These are phyloP conservation scores for Bos indicus DNA, from an alignment of 2,113 vertebrate genomes.

Conservation along the genomic window DNA sequence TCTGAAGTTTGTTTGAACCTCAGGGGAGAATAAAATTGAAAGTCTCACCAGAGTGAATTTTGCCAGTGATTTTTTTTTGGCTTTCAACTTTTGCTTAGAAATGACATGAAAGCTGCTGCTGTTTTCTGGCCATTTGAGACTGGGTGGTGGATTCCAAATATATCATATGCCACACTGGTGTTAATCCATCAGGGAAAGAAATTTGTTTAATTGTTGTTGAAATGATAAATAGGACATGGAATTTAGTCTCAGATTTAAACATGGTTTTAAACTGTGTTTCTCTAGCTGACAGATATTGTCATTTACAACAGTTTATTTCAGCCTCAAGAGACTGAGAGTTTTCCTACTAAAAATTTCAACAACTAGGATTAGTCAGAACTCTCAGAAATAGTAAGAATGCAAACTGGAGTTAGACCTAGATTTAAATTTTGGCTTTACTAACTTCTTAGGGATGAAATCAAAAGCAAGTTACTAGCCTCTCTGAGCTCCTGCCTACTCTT, in stretches of 20 bases:
- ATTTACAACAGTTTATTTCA: not conserved
- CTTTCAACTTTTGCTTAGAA: conserved; percentile 45
- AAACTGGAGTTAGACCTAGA: not conserved
- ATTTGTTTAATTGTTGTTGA: not conserved
- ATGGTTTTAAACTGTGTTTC: not conserved
- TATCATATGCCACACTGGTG: not conserved
- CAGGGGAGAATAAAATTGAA: conserved; percentile 50
- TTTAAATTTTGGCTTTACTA: not conserved
- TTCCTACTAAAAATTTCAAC: not conserved
- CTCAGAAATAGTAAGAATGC: not conserved
- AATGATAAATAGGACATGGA: not conserved
- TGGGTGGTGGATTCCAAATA: not conserved
- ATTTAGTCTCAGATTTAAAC: not conserved
- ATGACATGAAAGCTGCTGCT: conserved; percentile 40
- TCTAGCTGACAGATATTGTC: not conserved
- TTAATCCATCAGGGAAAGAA: not conserved
- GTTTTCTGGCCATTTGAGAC: not conserved
- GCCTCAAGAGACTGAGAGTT: not conserved
- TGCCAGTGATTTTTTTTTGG: conserved; percentile 34
- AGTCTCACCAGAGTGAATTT: conserved; percentile 37
- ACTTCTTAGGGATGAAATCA: not conserved
- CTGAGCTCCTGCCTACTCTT: not conserved
- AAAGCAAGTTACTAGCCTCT: not conserved
- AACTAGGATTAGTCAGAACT: not conserved
- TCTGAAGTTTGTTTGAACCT: conserved; percentile 64